Conservation (phyloP, 2,113 vertebrate species). For the Alces alces region DNA sequence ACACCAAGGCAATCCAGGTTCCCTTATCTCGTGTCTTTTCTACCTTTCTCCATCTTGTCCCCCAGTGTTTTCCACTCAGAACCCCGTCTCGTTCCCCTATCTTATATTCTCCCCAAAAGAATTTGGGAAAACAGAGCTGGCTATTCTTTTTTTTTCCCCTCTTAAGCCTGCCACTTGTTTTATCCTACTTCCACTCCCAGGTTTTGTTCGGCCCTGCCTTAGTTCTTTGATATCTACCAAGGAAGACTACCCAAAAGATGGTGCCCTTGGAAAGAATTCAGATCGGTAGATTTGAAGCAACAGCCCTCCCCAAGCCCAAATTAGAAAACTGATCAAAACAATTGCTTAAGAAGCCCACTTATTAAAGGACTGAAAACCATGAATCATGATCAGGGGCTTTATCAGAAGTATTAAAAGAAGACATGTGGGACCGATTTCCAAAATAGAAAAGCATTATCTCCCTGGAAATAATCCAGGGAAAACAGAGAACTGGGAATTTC, state of each 20-base stretch:
- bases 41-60: not conserved
- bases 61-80: not conserved
- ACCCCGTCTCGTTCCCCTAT: not conserved
- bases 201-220: not conserved
- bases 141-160: not conserved
- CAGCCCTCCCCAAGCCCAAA: not conserved
- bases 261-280: not conserved
- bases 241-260: not conserved
- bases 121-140: not conserved
- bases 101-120: not conserved
- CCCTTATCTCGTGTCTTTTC: not conserved
- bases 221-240: not conserved
- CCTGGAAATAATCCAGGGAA: slow-evolving; percentile 70
- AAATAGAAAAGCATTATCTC: slow-evolving; percentile 58
- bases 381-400: slow-evolving; percentile 58
- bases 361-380: slow-evolving; percentile 45
- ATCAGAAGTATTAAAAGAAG: slow-evolving; percentile 62
- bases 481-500: slow-evolving; percentile 64
- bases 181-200: not conserved
- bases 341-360: slow-evolving; percentile 30
- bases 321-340: slow-evolving; percentile 47
- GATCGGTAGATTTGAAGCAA: not conserved
- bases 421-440: slow-evolving; percentile 69
- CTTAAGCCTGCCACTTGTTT: not conserved
- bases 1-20: not conserved